Evolutionary conservation across 2,888 invertebrate genomes (phyloP).

Genomic region (Sminthurides aquaticus): DNA sequence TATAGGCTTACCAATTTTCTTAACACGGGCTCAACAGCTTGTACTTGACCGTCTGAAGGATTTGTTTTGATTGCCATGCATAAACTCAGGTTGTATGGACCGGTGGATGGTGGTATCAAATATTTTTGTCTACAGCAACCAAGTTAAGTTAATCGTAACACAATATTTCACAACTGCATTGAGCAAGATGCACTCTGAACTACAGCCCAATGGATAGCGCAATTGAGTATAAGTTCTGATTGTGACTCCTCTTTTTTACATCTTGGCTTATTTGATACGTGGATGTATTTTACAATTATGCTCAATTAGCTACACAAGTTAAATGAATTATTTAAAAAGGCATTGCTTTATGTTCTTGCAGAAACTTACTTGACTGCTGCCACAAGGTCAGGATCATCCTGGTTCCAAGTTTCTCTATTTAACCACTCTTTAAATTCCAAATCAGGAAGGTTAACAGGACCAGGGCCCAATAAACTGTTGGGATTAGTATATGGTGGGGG

Average conservation of each 20-base stretch:
- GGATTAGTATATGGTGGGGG: constrained; percentile 10
- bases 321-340: too few species aligned
- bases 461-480: not conserved
- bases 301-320: too few species aligned
- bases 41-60: constrained; percentile 19
- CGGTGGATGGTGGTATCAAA: constrained; percentile 12
- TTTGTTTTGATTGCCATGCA: constrained; percentile 14
- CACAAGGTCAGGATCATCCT: constrained; percentile 13
- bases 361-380: constrained; percentile 10
- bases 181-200: too few species aligned
- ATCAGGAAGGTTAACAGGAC: constrained; percentile 10
- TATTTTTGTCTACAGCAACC: too few species aligned
- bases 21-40: constrained; percentile 15
- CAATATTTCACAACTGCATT: too few species aligned
- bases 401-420: constrained; percentile 15
- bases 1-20: constrained; percentile 6
- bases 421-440: constrained; percentile 19
- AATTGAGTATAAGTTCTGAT: too few species aligned
- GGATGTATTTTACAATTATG: too few species aligned
- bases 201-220: too few species aligned
- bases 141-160: too few species aligned
- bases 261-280: too few species aligned
- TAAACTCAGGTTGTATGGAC: constrained; percentile 9
- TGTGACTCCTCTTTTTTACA: too few species aligned
- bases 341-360: not conserved